A percentile compares a stretch with the other conserved stretches of the same genome.
phyloP scores from a whole-genome alignment of 2,888 invertebrate species.

The Anorthoa munda region DNA sequence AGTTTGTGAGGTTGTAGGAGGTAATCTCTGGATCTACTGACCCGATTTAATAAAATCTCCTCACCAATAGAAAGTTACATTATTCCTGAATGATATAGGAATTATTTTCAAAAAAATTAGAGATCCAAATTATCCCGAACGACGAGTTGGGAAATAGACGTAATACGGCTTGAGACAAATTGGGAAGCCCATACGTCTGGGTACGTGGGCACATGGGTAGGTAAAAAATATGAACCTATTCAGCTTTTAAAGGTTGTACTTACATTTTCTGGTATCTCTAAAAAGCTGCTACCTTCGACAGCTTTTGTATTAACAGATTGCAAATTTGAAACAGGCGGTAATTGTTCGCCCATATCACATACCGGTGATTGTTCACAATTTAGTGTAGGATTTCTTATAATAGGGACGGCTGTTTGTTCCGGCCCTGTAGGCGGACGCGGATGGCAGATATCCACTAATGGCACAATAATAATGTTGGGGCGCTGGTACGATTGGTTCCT shows the following conservation, averaged over 20 bases:
- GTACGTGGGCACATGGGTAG: no score
- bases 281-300: neutral
- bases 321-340: neutral
- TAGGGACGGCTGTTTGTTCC: neutral
- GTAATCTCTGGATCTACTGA: no score
- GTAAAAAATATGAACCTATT: neutral
- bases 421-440: neutral
- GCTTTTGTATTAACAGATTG: neutral
- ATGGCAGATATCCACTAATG: slow-evolving; percentile 20
- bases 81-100: no score
- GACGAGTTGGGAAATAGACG: no score
- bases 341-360: neutral
- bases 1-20: no score
- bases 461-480: slow-evolving; percentile 72
- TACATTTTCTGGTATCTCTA: slow-evolving; percentile 17
- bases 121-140: no score
- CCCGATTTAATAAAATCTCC: no score
- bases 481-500: slow-evolving; percentile 61
- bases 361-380: slow-evolving; percentile 14
- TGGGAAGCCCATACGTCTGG: no score
- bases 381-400: neutral
- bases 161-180: no score
- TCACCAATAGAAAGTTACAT: no score
- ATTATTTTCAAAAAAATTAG: no score
- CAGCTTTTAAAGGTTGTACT: slow-evolving; percentile 17